These are phyloP conservation scores for Anastrepha ludens DNA, from an alignment of 1,140 invertebrate species.

Conservation along the genomic window DNA sequence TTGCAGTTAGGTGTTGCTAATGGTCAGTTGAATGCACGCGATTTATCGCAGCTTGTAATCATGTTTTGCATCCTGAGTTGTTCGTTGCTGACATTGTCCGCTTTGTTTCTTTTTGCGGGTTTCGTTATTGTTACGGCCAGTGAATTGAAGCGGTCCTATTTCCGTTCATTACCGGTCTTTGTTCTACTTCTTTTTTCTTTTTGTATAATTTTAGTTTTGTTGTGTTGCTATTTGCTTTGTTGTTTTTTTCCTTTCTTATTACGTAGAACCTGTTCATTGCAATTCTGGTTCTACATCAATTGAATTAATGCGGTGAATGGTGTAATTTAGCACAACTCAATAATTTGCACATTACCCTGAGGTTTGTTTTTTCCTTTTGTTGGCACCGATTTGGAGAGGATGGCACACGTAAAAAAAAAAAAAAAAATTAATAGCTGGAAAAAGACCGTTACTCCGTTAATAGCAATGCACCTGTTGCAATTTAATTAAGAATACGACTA, in stretches of 20 bases:
- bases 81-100: not conserved
- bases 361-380: not conserved
- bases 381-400: not conserved
- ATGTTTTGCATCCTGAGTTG: conserved; percentile 31
- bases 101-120: not conserved
- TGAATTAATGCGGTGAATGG: conserved; percentile 13
- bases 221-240: not conserved
- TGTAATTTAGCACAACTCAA: conserved; percentile 46
- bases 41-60: conserved; percentile 44
- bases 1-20: conserved; percentile 49
- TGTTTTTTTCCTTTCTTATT: conserved; percentile 10
- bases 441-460: no score
- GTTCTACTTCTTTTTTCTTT: not conserved
- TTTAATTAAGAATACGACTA: not conserved
- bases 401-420: no score
- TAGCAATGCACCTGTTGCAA: not conserved
- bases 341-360: conserved; percentile 5
- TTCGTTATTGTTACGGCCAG: conserved; percentile 38
- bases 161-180: conserved; percentile 50
- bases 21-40: conserved; percentile 43
- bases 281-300: conserved; percentile 28
- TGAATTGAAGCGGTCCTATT: conserved; percentile 49
- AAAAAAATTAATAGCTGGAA: no score
- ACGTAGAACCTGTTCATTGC: not conserved
- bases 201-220: not conserved